Conservation (phyloP, 2,113 vertebrate species). For the Microcebus lehilahytsara region DNA sequence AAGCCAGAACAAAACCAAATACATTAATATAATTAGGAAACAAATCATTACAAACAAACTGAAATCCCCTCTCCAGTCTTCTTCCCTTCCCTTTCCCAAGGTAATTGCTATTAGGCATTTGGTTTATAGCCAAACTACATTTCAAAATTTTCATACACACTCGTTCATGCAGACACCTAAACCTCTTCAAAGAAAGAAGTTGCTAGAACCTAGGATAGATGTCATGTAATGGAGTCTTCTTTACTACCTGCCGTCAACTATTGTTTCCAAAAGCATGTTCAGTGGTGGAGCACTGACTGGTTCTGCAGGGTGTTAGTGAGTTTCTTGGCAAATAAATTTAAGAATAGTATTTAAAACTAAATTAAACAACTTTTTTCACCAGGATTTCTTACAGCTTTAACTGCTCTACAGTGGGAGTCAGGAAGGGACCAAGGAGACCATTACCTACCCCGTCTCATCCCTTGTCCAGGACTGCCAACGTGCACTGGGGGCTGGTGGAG, state of each 20-base stretch:
- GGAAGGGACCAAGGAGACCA: not conserved
- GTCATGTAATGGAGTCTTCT: not conserved
- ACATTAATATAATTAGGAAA: not conserved
- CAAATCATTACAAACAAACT: not conserved
- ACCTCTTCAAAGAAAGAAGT: not conserved
- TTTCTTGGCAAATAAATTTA: not conserved
- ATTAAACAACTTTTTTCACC: not conserved
- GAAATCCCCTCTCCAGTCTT: not conserved
- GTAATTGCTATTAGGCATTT: not conserved
- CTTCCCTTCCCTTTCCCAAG: not conserved
- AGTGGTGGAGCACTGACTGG: too few relatives aligned
- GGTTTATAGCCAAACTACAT: not conserved
- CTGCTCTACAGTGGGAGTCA: not conserved
- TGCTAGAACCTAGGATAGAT: not conserved
- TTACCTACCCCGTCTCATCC: not conserved
- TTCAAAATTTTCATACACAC: not conserved
- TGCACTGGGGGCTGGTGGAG: fast-evolving
- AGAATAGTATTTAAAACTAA: not conserved
- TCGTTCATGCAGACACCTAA: not conserved
- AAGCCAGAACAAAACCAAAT: not conserved
- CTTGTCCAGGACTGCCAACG: not conserved
- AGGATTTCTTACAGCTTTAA: not conserved
- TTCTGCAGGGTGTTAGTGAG: not conserved
- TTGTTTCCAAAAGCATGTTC: not conserved
- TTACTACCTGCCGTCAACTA: not conserved